A percentile compares a stretch with the other conserved stretches of the same genome.
These are phyloP conservation scores for Limanda limanda DNA, from an alignment of 2,113 vertebrate genomes.

Conservation along the genomic window DNA sequence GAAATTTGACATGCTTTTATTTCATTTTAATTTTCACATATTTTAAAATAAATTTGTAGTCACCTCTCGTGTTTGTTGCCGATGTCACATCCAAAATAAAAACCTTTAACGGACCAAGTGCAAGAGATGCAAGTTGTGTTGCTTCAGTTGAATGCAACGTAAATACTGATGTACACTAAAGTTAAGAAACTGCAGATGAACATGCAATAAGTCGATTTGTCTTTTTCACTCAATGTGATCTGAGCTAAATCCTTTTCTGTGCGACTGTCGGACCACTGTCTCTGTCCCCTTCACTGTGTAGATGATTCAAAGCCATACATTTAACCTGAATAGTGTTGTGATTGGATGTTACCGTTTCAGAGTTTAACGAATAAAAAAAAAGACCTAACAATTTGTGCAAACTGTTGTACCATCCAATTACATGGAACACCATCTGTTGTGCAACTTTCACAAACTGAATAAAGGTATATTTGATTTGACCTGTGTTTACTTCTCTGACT, in stretches of 20 bases:
- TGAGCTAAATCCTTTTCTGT: constrained; percentile 30
- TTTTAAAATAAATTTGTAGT: constrained; percentile 32
- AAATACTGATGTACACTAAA: constrained; percentile 8
- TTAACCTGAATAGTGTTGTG: constrained; percentile 73
- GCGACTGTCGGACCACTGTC: constrained; percentile 24
- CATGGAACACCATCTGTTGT: constrained; percentile 39
- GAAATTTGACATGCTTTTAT: constrained; percentile 27
- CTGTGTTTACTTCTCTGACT: neutral
- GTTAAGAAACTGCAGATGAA: constrained; percentile 5
- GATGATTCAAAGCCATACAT: constrained; percentile 66
- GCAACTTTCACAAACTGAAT: constrained; percentile 61
- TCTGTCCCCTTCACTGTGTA: constrained; percentile 53
- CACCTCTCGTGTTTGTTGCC: constrained; percentile 29
- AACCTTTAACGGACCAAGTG: constrained; percentile 72
- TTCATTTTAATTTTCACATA: constrained; percentile 26
- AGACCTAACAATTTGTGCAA: constrained; percentile 60
- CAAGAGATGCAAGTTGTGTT: constrained; percentile 42
- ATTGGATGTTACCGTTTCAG: constrained; percentile 73
- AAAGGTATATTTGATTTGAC: constrained; percentile 74
- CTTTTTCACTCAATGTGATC: constrained; percentile 13
- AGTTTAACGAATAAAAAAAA: constrained; percentile 52
- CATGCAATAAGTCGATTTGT: constrained; percentile 10
- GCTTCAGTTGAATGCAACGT: constrained; percentile 31
- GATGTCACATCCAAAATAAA: constrained; percentile 34
- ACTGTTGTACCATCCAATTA: constrained; percentile 59